Evolutionary conservation across 2,113 vertebrate genomes (phyloP), one percentile per base, ranked within the genome.

Genomic region (Papio anubis): DNA sequence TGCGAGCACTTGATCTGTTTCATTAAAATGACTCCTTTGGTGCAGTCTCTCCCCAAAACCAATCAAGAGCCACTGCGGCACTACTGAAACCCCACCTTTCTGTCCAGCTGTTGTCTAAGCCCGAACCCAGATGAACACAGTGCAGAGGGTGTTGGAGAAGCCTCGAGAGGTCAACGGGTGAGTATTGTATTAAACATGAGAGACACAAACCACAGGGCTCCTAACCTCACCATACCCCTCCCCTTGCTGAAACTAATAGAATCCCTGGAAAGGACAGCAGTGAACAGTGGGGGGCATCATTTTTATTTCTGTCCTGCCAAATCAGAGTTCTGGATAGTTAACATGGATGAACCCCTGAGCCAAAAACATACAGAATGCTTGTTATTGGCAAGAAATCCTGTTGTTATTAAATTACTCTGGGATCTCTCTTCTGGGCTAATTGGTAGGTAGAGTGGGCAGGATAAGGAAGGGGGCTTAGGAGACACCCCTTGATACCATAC

Each of bases 21-120:
- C 75, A 86, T 96, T 88, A 61, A 90, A 93, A 68, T 43, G 75
- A 76, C 32, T 88, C 64, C 68, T 84, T 68, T n/a, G 25, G 45
- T 81, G 38, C 6, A 0, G 0, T 10, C 70, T 52, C 76, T 21
- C 27, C 45, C 5, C 79, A n/a, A 9, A 89, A 55, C 13, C 84
- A 23, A 1, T n/a, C 45, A 61, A 3, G n/a, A 73, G 80, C 88
- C 13, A 1, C 82, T 7, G 35, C 0, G 57, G 64, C 75, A 3
- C 45, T 10, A 21, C 80, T 18, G 17, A 73, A 17, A 23, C 70
- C 18, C 88, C 38, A 35, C n/a, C 73, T 75, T 55, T 38, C 13
- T 48, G 32, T 35, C 88, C n/a, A 13, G 50, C 80, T 81, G 79
- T 52, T 43, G 8, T 17, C 27, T 9, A 4, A 38, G 52, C 64